Conservation (phyloP, 1,140 invertebrate genomes). For the Scaptomyza hsui region DNA sequence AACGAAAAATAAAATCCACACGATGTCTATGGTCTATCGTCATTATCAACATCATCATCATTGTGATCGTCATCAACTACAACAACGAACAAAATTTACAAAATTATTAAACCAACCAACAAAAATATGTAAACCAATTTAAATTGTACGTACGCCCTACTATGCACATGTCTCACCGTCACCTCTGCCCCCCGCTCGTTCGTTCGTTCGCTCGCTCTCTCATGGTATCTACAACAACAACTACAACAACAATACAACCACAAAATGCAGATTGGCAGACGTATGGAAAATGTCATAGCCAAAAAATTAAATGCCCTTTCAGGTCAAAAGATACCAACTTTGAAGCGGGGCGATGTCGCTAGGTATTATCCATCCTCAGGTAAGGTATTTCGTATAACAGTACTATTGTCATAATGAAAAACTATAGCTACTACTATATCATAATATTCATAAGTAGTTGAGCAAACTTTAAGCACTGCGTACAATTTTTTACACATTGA, state of each 20-base stretch:
- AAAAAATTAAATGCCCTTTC: constrained; percentile 88
- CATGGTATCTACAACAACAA: constrained; percentile 70
- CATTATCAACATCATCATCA: constrained; percentile 19
- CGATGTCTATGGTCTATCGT: constrained; percentile 43
- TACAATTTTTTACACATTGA: constrained; percentile 21
- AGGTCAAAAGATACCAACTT: constrained; percentile 89
- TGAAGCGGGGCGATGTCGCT: constrained; percentile 90
- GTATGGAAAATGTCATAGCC: constrained; percentile 88
- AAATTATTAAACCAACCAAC: constrained; percentile 26
- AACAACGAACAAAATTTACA: constrained; percentile 48
- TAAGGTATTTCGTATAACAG: constrained; percentile 84
- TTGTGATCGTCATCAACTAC: constrained; percentile 24
- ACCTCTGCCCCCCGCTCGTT: constrained; percentile 58
- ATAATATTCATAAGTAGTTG: constrained; percentile 39
- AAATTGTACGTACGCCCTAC: constrained; percentile 51
- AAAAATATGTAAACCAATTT: constrained; percentile 58
- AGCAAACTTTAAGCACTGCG: constrained; percentile 29
- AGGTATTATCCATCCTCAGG: constrained; percentile 92
- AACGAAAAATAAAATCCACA: constrained; percentile 42
- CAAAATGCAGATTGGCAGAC: constrained; percentile 85
- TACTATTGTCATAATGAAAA: constrained; percentile 28
- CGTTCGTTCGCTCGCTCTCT: constrained; percentile 41
- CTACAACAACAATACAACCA: constrained; percentile 33
- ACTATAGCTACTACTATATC: constrained; percentile 23
- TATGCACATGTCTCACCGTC: constrained; percentile 69